Percentiles rank a stretch among this genome's conserved stretches.
phyloP scores from a whole-genome alignment of 2,888 invertebrate species.

The Aporophyla lueneburgensis region DNA sequence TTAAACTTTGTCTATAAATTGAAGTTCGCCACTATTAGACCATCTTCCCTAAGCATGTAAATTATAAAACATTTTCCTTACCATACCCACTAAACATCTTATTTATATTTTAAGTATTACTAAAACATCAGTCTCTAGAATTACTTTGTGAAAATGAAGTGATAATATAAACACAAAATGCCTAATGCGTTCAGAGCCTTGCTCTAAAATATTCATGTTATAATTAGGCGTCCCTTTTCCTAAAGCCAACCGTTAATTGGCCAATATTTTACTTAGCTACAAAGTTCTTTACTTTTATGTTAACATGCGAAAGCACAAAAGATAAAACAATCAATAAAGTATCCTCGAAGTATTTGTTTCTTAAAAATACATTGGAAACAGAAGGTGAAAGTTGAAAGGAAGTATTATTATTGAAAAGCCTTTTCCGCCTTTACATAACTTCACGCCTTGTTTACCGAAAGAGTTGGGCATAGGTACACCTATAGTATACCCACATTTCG shows the following conservation, averaged over 20 bases:
- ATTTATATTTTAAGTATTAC: constrained; percentile 11
- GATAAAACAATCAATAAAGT: constrained; percentile 14
- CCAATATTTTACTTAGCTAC: constrained; percentile 29
- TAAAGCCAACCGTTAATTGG: constrained; percentile 46
- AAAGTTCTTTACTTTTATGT: constrained; percentile 26
- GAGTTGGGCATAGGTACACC: too few species aligned
- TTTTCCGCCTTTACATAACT: neutral
- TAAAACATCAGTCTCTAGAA: constrained; percentile 22
- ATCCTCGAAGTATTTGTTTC: constrained; percentile 12
- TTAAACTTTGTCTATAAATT: neutral
- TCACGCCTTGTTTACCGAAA: too few species aligned
- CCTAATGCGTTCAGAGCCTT: constrained; percentile 12
- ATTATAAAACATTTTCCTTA: neutral
- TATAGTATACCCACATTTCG: too few species aligned
- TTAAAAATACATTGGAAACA: neutral
- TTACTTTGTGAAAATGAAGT: constrained; percentile 42
- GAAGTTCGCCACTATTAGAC: neutral
- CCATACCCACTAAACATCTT: neutral
- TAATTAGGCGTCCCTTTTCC: constrained; percentile 31
- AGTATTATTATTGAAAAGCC: neutral
- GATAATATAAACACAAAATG: constrained; percentile 34
- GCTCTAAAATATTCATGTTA: constrained; percentile 39
- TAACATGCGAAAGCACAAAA: constrained; percentile 33
- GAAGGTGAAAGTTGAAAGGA: constrained; percentile 12
- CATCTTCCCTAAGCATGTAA: neutral